Evolutionary conservation across 2,113 vertebrate species (phyloP), one percentile per base, ranked within the genome.

Genomic region (Morone saxatilis): DNA sequence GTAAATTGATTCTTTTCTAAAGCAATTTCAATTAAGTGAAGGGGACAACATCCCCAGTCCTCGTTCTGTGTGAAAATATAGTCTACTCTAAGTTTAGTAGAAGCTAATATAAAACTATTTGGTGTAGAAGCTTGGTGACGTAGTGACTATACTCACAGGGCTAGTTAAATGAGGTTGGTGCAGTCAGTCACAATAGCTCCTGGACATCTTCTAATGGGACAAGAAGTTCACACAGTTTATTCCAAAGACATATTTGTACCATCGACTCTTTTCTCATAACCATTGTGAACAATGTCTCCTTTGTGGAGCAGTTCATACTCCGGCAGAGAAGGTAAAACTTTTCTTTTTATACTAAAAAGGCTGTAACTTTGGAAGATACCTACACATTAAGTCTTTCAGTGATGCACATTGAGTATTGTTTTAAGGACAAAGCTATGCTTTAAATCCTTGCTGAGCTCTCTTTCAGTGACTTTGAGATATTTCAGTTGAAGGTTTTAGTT

Each of bases 401-500:
- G 31, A 1, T 41, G 41, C 7, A 41, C 4, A 17, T 40, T 1
- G 7, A 45, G 20, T n/a, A 43, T 31, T 45, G 45, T 57, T 70
- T 56, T 16, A 69, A 62, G 4, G 3, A 31, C 31, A 31, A 78
- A 31, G 6, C 14, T 53, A 0, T 66, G 17, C 36, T 71, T 63
- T 78, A 36, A 56, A 38, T 10, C 45, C 73, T 38, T 61, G 63
- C 47, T 57, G 11, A 62, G 17, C 54, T 77, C 5, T 41, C n/a
- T 38, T 20, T 72, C 6, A 65, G 19, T 68, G 17, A 38, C 12
- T 40, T 68, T 69, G 43, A 72, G 68, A 57, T 45, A n/a, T 76
- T 66, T 76, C 56, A 43, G 2, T 4, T 1, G 5, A 47, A 47
- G 9, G 2, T 63, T 70, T 62, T 8, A 13, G 0, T 67, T 70